Evolutionary conservation across 2,113 vertebrate species (phyloP), one percentile per base, ranked within the genome.

Genomic region (Aplodontia rufa): DNA sequence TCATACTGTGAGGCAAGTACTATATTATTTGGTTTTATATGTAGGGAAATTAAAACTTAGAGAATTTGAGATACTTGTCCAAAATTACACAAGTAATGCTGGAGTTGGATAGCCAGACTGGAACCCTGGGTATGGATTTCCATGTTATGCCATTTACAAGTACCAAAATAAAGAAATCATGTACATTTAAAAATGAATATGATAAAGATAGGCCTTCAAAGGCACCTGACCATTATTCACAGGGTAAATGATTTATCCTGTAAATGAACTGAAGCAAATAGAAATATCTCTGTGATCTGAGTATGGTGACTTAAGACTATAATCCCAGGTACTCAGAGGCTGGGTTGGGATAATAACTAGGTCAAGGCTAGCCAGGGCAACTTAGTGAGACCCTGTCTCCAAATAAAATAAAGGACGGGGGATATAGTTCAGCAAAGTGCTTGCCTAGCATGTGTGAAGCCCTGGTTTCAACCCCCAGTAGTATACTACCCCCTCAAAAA

Each of bases 1-100:
- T 30, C 16, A 75, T 12, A 55, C 4, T 76, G 1, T 82, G 22
- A 89, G 76, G 17, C 8, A 86, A 42, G 26, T 45, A 74, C 19
- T 91, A 9, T 71, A 26, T 60, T 87, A 45, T 35, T 14, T 90
- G 76, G 51, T 76, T 79, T 93, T 92, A 58, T 76, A 80, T 30
- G 24, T 87, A 78, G 40, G 42, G 58, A 93, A 96, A 68, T 62
- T 40, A 86, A 86, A 95, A 17, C 53, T 91, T 42, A 88, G 90
- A 71, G 60, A 91, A 91, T 82, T 85, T 88, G 30, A 88, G 12
- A 58, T 45, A 93, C 26, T 90, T 96, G 47, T 49, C 45, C 69
- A 80, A 45, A 28, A 47, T 80, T 87, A 66, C 14, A 72, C 8
- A 96, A 58, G 17, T 45, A 82, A 74, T 26, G 13, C 30, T 69